Conservation (phyloP, 2,797 vertebrate species). For the Helarctos malayanus region DNA sequence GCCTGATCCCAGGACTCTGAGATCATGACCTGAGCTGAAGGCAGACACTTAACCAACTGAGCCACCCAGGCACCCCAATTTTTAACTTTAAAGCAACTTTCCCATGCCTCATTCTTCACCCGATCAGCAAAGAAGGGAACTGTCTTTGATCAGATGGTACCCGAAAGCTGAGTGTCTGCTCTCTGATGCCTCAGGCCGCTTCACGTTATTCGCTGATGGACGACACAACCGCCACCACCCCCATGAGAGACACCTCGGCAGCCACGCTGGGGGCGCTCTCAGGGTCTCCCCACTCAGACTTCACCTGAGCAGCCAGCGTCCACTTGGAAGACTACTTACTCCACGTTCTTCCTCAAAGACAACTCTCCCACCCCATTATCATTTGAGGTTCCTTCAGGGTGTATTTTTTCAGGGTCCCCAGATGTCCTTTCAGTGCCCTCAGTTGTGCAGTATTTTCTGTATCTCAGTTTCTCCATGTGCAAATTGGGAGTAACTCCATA, state of each 20-base stretch:
- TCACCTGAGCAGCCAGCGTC: neutral
- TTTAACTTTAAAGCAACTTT: neutral
- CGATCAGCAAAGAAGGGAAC: neutral
- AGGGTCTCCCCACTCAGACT: neutral
- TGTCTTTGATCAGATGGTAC: neutral
- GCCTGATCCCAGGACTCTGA: neutral
- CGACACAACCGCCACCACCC: fast-evolving
- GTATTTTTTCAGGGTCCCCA: neutral
- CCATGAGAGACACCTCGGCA: neutral
- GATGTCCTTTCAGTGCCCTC: neutral
- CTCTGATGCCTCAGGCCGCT: neutral
- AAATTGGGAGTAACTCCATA: neutral
- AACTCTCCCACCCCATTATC: neutral
- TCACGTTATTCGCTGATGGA: neutral
- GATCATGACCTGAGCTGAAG: neutral
- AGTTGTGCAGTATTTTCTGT: neutral
- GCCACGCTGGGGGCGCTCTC: neutral
- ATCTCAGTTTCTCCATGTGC: neutral
- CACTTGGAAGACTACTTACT: neutral
- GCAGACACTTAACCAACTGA: neutral
- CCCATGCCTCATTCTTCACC: neutral
- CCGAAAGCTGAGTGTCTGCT: neutral
- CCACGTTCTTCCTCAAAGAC: neutral
- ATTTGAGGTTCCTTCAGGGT: neutral
- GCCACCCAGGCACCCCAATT: neutral